Base-by-base conservation (phyloP, 2,113 vertebrate genomes). In the Limnothrissa miodon region DNA sequence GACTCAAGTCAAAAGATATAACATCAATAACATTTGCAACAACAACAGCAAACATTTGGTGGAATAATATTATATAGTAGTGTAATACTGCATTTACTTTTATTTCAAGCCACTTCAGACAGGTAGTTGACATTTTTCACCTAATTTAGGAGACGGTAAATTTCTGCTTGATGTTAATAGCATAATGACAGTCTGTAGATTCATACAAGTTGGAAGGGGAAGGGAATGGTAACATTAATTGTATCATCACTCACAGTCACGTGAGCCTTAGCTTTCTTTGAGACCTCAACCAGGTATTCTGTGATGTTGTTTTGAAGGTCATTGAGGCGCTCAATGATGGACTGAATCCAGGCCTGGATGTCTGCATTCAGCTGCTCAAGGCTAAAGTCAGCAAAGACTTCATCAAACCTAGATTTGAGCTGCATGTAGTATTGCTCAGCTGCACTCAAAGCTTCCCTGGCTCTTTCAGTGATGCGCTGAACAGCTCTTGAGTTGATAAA, bases 151-250 rank as follows among this genome's bases (percentile, higher is more conserved):
- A 33, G 62, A 74, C 59, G 33, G n/a, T 33, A 66, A 25, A 11
- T 36, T 33, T 39, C 15, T 17, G 29, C 33, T 74, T 74, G 9
- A 13, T 74, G 59, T 66, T 66, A 11, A 29, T 1, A 74, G 66
- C 66, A 86, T 45, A 83, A 86, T 59, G 90, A 82, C 48, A 91
- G 66, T 74, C 66, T 36, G 92, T 93, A 92, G 90, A 93, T 85
- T 78, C 91, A 87, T 82, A 90, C 84, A 81, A 87, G 87, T 88
- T 92, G 78, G 86, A 94, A 93, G 82, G 92, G 93, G 53, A 94
- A 88, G 83, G 95, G 96, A 82, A 97, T 92, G 70, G 95, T 92
- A 87, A 97, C 83, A 82, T 91, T 95, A 56, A 98, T 88, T 88
- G 96, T 93, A 90, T 92, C 95, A 85, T 95, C 94, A 79, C 84